Base-by-base conservation (phyloP, 2,113 vertebrate genomes). In the Strix aluco region DNA sequence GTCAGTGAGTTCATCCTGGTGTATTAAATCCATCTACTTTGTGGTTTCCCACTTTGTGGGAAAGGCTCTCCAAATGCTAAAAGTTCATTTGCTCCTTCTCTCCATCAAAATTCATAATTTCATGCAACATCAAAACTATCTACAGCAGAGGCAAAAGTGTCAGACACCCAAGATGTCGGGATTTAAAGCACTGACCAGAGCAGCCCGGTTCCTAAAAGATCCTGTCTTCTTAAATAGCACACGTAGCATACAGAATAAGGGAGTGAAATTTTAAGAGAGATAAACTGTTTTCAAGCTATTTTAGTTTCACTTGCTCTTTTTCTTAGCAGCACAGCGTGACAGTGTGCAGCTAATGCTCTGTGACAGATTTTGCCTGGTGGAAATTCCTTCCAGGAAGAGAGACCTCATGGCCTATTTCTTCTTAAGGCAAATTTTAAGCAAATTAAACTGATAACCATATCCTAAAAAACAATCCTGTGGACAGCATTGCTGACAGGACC, bases 391-490 rank as follows among this genome's bases (percentile, higher is more conserved):
- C 75, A 92, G 84, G 57, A 85, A 95, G 52, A 89, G 46, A 90
- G 46, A 69, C 78, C 81, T 78, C 58, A n/a, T 67, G 87, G 82
- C 40, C 86, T 85, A 34, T 84, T 95, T 90, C 62, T 91, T 81
- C 58, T 85, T 8, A 80, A 44, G 88, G 62, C 83, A 89, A 46
- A 80, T 80, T 91, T 95, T 96, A 77, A 96, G 92, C 90, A 94
- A 88, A 96, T 96, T 96, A 96, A 96, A 95, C 84, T 11, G 85
- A 96, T 95, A 96, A 95, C 54, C 15, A 0, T 29, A 38, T 55
- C 14, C 77, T 73, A 81, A 40, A 70, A 92, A 93, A 86, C 71
- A 92, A 40, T 71, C 20, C 81, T 65, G 49, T 80, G 94, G 89
- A 90, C 61, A 95, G 74, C 46, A 62, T 0, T 40, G 86, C 89